Evolutionary conservation across 2,113 vertebrate genomes (phyloP).

Genomic region (Aphyosemion australe): DNA sequence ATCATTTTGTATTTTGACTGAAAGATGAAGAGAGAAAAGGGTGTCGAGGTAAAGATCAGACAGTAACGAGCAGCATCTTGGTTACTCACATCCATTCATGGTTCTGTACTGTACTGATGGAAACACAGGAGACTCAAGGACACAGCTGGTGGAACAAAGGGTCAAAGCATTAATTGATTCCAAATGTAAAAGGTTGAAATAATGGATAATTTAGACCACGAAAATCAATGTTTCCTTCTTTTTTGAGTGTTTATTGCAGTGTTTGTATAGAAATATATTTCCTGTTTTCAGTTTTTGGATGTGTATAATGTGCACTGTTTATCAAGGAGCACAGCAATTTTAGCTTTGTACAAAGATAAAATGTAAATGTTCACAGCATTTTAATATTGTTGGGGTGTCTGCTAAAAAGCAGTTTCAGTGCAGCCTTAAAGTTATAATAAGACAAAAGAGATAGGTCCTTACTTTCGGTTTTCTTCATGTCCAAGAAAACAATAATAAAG

Average conservation of each 20-base stretch:
- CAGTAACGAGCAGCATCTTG: not conserved
- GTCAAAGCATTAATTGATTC: not conserved
- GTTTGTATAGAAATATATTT: not conserved
- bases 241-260: not conserved
- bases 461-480: not conserved
- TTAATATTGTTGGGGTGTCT: not conserved
- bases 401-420: too few relatives aligned
- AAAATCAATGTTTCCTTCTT: not conserved
- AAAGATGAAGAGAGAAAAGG: not conserved
- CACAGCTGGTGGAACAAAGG: not conserved
- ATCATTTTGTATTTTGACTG: not conserved
- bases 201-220: not conserved
- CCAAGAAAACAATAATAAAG: not conserved
- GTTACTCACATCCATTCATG: not conserved
- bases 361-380: too few relatives aligned
- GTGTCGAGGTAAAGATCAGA: not conserved
- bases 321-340: too few relatives aligned
- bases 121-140: not conserved
- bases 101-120: not conserved
- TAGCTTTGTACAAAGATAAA: too few relatives aligned
- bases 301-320: too few relatives aligned
- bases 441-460: not conserved
- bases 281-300: too few relatives aligned
- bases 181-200: not conserved
- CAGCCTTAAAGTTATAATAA: not conserved